phyloP scores from a whole-genome alignment of 2,888 invertebrate species.

The Sminthurides aquaticus region DNA sequence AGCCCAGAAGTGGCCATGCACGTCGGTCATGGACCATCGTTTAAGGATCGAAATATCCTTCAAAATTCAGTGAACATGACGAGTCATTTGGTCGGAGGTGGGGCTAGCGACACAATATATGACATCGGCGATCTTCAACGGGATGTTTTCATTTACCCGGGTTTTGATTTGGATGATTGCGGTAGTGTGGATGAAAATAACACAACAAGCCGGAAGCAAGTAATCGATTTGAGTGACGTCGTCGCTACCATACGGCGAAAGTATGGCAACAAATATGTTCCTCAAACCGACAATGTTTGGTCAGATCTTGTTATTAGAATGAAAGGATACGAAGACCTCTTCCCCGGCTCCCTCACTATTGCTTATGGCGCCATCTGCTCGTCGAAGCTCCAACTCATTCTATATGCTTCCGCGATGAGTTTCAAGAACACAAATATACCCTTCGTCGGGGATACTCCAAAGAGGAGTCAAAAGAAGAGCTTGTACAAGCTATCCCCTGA shows the following conservation, averaged over 20 bases:
- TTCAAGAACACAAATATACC: background rate
- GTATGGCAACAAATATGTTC: background rate
- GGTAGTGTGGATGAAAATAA: background rate
- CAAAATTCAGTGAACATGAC: background rate
- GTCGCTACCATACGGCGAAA: background rate
- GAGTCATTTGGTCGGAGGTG: constrained; percentile 9
- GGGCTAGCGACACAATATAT: background rate
- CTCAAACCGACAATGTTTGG: background rate
- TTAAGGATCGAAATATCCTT: background rate
- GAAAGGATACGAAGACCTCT: background rate
- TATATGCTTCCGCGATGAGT: background rate
- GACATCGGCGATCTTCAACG: background rate
- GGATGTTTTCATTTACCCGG: constrained; percentile 10
- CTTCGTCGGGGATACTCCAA: too few species aligned
- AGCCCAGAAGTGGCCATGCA: background rate
- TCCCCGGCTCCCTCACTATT: background rate
- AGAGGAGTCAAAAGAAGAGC: too few species aligned
- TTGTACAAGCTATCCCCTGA: too few species aligned
- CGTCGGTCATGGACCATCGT: background rate
- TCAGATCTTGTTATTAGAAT: background rate
- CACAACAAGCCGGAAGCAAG: background rate
- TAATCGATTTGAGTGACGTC: background rate
- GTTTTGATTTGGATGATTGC: background rate
- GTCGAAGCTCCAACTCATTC: background rate
- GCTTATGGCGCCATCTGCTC: background rate